Evolutionary conservation across 2,797 vertebrate genomes (phyloP).

Genomic region (Babyrousa celebensis): DNA sequence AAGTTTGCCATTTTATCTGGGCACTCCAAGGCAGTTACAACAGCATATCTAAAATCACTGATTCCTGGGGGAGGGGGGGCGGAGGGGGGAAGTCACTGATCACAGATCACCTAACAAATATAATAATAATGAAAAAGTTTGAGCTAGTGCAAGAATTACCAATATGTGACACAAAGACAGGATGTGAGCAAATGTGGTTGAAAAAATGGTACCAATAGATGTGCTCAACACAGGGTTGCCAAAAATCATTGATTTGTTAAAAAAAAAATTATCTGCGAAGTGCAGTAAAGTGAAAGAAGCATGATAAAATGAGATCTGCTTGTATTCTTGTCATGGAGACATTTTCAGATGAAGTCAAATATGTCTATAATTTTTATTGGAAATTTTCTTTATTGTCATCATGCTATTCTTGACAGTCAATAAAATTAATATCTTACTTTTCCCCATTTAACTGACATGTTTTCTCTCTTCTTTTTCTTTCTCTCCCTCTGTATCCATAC

Average conservation of each 20-base stretch:
- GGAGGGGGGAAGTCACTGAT: not conserved
- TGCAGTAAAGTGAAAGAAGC: not conserved
- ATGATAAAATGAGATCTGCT: not conserved
- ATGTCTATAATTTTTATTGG: not conserved
- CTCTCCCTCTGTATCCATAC: not conserved
- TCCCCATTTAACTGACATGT: not conserved
- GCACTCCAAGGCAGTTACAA: not conserved
- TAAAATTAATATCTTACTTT: not conserved
- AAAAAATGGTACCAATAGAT: accelerated
- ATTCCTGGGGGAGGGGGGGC: too few relatives aligned
- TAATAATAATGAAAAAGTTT: not conserved
- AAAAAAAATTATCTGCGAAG: not conserved
- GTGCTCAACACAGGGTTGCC: not conserved
- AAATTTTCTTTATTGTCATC: not conserved
- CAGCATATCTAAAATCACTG: not conserved
- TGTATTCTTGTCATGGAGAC: not conserved
- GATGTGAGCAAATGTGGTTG: not conserved
- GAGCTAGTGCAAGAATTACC: not conserved
- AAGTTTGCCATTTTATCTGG: not conserved
- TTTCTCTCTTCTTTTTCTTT: not conserved
- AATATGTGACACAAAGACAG: not conserved
- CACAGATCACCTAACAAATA: not conserved
- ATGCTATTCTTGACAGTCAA: not conserved
- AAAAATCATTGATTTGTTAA: not conserved
- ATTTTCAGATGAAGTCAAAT: conserved; percentile 60